phyloP scores from a whole-genome alignment of 2,888 invertebrate genomes.

The Leucophenga montana region DNA sequence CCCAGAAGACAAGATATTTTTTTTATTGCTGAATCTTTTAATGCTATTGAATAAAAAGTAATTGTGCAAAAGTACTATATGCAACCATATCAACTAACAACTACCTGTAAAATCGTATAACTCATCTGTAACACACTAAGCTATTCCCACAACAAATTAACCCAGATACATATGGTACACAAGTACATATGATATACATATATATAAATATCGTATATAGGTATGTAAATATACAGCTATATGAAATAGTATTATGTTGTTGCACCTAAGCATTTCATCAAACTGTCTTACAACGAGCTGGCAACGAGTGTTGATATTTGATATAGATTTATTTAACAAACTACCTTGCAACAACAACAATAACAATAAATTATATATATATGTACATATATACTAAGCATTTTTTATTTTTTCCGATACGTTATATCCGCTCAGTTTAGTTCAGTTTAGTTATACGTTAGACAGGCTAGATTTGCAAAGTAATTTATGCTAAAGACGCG shows the following conservation, averaged over 20 bases:
- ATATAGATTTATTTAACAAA: constrained; percentile 25
- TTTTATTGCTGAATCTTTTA: too few relatives aligned
- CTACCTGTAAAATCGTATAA: too few relatives aligned
- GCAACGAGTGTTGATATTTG: constrained; percentile 15
- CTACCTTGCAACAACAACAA: constrained; percentile 2
- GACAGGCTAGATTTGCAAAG: constrained; percentile 7
- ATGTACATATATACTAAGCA: not conserved
- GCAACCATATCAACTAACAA: too few relatives aligned
- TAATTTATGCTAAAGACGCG: constrained; percentile 61
- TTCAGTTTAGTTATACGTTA: not conserved
- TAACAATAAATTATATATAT: not conserved
- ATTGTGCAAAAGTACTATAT: too few relatives aligned
- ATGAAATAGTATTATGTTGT: not conserved
- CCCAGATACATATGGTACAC: constrained; percentile 1
- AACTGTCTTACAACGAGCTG: not conserved
- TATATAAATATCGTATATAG: not conserved
- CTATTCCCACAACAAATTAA: constrained; percentile 26
- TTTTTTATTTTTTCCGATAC: too few relatives aligned
- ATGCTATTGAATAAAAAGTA: too few relatives aligned
- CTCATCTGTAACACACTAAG: not conserved
- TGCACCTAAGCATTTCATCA: constrained; percentile 7
- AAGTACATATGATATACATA: not conserved
- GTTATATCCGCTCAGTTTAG: too few relatives aligned
- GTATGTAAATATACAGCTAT: not conserved
- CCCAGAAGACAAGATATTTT: too few relatives aligned